phyloP scores from a whole-genome alignment of 2,113 vertebrate species.

The Caranx melampygus region DNA sequence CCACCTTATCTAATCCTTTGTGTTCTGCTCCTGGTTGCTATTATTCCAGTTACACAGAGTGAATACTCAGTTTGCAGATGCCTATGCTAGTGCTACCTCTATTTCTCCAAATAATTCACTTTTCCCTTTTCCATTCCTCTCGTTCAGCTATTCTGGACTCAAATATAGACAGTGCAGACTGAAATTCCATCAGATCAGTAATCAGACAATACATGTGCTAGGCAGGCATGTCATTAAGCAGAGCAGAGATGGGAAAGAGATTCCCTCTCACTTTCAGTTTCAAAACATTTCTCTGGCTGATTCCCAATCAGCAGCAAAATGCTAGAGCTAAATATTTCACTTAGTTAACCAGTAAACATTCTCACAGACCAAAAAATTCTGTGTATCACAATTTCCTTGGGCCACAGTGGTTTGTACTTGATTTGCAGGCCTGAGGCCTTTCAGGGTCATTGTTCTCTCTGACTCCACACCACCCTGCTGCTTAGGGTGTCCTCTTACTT shows the following conservation, averaged over 20 bases:
- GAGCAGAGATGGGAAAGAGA: neutral
- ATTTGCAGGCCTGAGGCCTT: no score
- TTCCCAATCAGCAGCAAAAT: slow-evolving; percentile 6
- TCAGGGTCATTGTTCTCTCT: no score
- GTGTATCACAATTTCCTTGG: neutral
- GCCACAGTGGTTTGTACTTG: no score
- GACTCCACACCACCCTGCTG: no score
- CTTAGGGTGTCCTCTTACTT: no score
- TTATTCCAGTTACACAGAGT: neutral
- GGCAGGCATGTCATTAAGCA: neutral
- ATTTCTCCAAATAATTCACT: neutral
- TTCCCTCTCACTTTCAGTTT: neutral
- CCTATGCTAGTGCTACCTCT: neutral
- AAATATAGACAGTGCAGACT: slow-evolving; percentile 5
- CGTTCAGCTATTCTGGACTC: slow-evolving; percentile 2
- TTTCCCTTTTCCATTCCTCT: slow-evolving; percentile 8
- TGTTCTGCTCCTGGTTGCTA: neutral
- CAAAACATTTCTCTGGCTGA: slow-evolving; percentile 11
- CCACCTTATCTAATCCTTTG: neutral
- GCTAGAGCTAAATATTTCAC: neutral
- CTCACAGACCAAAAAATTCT: neutral
- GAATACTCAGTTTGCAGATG: neutral
- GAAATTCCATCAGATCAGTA: slow-evolving; percentile 19
- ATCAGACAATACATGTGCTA: neutral
- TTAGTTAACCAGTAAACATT: neutral